Conservation (phyloP, 2,797 vertebrate genomes). For the Varecia variegata region DNA sequence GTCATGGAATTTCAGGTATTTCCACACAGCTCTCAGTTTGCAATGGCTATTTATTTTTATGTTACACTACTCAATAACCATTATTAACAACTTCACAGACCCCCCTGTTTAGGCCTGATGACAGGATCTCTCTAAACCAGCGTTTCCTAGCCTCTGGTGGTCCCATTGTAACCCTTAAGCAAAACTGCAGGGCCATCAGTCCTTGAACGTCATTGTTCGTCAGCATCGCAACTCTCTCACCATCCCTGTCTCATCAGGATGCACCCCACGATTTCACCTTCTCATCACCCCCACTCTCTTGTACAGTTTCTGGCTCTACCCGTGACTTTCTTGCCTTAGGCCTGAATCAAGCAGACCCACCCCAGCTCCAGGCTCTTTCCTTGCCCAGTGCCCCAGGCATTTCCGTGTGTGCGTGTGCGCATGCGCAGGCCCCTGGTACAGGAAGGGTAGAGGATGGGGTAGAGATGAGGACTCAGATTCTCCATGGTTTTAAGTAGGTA, state of each 20-base stretch:
- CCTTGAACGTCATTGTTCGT: not conserved
- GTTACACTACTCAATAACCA: not conserved
- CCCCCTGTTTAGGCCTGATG: not conserved
- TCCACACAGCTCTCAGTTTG: not conserved
- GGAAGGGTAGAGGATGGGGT: not conserved
- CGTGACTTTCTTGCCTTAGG: not conserved
- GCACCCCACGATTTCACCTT: not conserved
- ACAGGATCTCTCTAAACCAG: not conserved
- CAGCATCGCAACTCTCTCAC: not conserved
- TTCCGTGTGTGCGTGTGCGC: rapidly evolving
- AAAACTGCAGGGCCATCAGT: not conserved
- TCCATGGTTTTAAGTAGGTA: not conserved
- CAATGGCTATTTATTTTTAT: not conserved
- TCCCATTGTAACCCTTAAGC: not conserved
- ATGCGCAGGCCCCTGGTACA: no score
- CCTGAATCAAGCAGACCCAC: not conserved
- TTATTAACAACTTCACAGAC: not conserved
- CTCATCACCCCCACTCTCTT: not conserved
- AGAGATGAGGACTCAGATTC: not conserved
- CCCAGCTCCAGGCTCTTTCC: not conserved
- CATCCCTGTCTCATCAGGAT: no score
- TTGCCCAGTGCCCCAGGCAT: not conserved
- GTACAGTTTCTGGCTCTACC: not conserved
- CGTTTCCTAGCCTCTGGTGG: not conserved
- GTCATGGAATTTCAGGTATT: not conserved